phyloP scores from a whole-genome alignment of 2,888 invertebrate genomes.

The Thera obeliscata region DNA sequence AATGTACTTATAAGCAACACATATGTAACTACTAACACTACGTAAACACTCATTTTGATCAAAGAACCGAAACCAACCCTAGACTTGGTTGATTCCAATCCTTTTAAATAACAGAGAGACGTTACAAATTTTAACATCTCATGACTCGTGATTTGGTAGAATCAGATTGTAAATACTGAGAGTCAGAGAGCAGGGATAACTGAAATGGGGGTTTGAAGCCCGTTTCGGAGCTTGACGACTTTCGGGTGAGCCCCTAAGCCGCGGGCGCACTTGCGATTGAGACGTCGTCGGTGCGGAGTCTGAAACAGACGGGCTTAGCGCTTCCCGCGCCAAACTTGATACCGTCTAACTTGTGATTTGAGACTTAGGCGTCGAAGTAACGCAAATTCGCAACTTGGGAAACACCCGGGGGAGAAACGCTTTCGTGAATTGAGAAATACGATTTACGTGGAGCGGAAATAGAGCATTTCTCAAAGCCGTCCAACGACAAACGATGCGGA shows the following conservation, averaged over 20 bases:
- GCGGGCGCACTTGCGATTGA: constrained; percentile 71
- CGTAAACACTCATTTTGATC: background rate
- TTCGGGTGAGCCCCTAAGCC: constrained; percentile 72
- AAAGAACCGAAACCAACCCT: background rate
- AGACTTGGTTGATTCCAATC: background rate
- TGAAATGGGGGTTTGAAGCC: constrained; percentile 73
- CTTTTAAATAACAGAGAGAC: constrained; percentile 3
- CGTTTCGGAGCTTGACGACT: constrained; percentile 66
- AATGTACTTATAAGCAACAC: constrained; percentile 7
- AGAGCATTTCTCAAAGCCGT: constrained; percentile 49
- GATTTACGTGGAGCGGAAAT: constrained; percentile 48
- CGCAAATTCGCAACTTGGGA: constrained; percentile 73
- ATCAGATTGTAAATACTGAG: constrained; percentile 58
- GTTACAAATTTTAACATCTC: constrained; percentile 22
- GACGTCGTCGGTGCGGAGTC: constrained; percentile 66
- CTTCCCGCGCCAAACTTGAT: constrained; percentile 72
- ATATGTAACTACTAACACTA: too few relatives aligned
- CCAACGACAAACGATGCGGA: constrained; percentile 60
- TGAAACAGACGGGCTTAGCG: constrained; percentile 77
- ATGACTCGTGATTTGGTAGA: constrained; percentile 35
- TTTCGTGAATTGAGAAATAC: constrained; percentile 56
- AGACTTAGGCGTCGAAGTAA: constrained; percentile 78
- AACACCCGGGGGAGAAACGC: constrained; percentile 46
- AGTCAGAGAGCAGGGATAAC: constrained; percentile 67
- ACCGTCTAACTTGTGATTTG: constrained; percentile 78